A percentile compares a stretch with the other conserved stretches of the same genome.
These are phyloP conservation scores for Zaprionus bogoriensis DNA, from an alignment of 2,888 invertebrate genomes.

Conservation along the genomic window DNA sequence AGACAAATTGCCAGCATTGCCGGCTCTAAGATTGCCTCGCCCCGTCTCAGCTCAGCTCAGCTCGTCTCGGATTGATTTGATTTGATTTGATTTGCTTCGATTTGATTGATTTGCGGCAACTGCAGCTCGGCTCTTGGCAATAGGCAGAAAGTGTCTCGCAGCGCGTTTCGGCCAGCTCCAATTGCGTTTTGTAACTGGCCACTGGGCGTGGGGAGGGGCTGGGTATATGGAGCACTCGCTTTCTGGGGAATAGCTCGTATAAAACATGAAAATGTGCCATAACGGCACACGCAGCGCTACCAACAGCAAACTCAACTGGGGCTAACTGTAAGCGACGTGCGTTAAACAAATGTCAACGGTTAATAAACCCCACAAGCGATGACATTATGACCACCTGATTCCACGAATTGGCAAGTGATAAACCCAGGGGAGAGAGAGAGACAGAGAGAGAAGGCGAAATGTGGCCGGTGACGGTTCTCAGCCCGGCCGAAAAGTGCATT, in stretches of 20 bases:
- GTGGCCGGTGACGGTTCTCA: slow-evolving; percentile 47
- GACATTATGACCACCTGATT: slow-evolving; percentile 39
- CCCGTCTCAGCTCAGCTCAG: not conserved
- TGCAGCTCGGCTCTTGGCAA: slow-evolving; percentile 42
- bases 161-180: slow-evolving; percentile 22
- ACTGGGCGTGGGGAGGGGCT: not conserved
- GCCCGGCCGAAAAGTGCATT: slow-evolving; percentile 31
- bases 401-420: slow-evolving; percentile 49
- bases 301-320: slow-evolving; percentile 8
- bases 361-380: slow-evolving; percentile 51
- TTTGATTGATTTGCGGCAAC: slow-evolving; percentile 70
- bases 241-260: slow-evolving; percentile 62
- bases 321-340: slow-evolving; percentile 67
- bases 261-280: slow-evolving; percentile 68
- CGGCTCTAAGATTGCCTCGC: slow-evolving; percentile 20
- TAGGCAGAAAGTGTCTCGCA: slow-evolving; percentile 34
- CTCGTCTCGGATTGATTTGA: too few relatives aligned
- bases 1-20: slow-evolving; percentile 66
- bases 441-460: slow-evolving; percentile 5
- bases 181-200: slow-evolving; percentile 48
- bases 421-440: slow-evolving; percentile 12
- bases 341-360: slow-evolving; percentile 71
- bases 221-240: slow-evolving; percentile 30
- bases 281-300: slow-evolving; percentile 56
- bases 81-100: slow-evolving; percentile 41